Evolutionary conservation across 2,797 vertebrate genomes (phyloP), one percentile per base, ranked within the genome.

Genomic region (Pitangus sulphuratus): DNA sequence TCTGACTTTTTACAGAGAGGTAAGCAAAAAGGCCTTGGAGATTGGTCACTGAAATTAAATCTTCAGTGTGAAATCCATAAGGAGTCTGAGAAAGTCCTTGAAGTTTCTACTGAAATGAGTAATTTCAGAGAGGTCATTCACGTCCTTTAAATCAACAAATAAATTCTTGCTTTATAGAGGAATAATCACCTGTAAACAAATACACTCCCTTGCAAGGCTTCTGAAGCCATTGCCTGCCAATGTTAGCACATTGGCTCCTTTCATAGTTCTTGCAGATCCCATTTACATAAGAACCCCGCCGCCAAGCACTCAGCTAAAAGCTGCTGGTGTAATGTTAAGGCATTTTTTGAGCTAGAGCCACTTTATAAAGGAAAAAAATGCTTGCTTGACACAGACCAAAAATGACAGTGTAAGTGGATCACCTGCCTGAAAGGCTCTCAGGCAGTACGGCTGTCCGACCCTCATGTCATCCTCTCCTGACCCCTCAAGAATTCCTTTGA

Each of bases 141-240:
- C 6, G 88, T 92, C 53, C 74, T 91, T 91, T 42, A 97, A 98
- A 97, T 97, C 87, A 97, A 97, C 91, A 68, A 95, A 92, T 95
- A 90, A 96, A 80, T 94, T 89, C 80, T 97, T 93, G 80, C 95
- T 98, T 97, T 95, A 90, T 83, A 37, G 87, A 95, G 95, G 80
- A 97, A 97, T 97, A 97, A 97, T 98, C 87, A 93, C 71, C 25
- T 93, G 97, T 98, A 97, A 98, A 96, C 91, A 98, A 98, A 97
- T 69, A 91, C 85, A 72, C 92, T 20, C 96, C 97, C 95, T 96
- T 94, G 90, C 51, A 77, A 74, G 76, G 54, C 66, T 95, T 94
- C 78, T 96, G 76, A 96, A 97, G 83, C 93, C 11, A 11, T 20
- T 74, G 58, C 17, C 48, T 14, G 9, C 83, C 77, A 45, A 26